phyloP scores from a whole-genome alignment of 2,113 vertebrate genomes.

The Hiodon tergisus region DNA sequence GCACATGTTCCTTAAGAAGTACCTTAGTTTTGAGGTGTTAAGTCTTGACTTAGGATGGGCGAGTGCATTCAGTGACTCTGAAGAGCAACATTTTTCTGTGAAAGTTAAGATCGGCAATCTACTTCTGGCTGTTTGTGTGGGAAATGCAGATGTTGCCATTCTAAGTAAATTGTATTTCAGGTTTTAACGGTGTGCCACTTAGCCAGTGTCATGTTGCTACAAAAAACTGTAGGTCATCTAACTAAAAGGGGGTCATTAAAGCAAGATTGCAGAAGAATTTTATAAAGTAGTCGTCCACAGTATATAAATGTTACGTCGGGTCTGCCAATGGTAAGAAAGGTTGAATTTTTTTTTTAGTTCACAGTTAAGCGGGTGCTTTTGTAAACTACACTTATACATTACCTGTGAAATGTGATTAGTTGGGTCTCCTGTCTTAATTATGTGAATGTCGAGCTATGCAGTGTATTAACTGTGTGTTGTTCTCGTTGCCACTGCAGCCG shows the following conservation, averaged over 20 bases:
- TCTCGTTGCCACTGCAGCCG: conserved; percentile 99
- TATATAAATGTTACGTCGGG: too few species aligned
- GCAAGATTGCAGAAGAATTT: conserved; percentile 5
- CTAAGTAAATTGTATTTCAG: conserved; percentile 3
- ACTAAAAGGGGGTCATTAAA: not conserved
- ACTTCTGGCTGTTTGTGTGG: conserved; percentile 3
- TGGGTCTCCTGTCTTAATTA: conserved; percentile 5
- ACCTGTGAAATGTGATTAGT: not conserved
- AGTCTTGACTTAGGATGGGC: not conserved
- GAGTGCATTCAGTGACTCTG: not conserved
- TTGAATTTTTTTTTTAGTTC: too few species aligned
- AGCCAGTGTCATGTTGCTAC: not conserved
- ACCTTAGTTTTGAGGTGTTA: not conserved
- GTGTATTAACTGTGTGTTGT: conserved; percentile 96
- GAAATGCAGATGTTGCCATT: conserved; percentile 1
- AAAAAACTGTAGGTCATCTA: conserved; percentile 1
- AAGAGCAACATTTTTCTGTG: not conserved
- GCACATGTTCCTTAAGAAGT: not conserved
- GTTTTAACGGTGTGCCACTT: not conserved
- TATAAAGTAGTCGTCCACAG: not conserved
- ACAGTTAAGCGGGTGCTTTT: too few species aligned
- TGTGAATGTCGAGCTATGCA: conserved; percentile 37
- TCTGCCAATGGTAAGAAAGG: too few species aligned
- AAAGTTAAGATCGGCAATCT: not conserved
- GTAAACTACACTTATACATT: too few species aligned